Evolutionary conservation across 2,888 invertebrate species (phyloP).

Genomic region (Gibbula magus): DNA sequence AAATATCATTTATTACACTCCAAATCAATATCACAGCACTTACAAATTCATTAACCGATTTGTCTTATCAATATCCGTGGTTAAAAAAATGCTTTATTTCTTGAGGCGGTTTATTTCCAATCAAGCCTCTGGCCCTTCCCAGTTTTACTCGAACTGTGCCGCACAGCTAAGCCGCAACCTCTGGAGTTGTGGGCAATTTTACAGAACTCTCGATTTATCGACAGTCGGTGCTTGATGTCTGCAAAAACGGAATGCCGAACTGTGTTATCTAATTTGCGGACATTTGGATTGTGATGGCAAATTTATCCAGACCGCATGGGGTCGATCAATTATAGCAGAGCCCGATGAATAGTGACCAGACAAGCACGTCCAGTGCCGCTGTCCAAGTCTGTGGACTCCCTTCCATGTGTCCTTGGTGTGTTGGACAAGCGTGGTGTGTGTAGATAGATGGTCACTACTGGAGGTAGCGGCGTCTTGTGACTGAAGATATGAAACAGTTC

Average conservation of each 20-base stretch:
- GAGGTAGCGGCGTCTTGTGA: too few species aligned
- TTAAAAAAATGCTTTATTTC: too few species aligned
- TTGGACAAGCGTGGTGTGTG: too few species aligned
- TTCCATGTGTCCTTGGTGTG: too few species aligned
- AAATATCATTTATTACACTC: too few species aligned
- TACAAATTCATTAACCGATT: too few species aligned
- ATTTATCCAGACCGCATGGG: constrained; percentile 11
- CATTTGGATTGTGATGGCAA: constrained; percentile 6
- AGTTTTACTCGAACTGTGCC: not conserved
- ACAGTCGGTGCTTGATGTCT: constrained; percentile 10
- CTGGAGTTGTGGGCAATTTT: not conserved
- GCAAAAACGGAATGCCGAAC: constrained; percentile 11
- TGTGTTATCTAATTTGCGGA: constrained; percentile 13
- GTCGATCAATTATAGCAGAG: constrained; percentile 5
- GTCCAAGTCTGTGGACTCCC: not conserved
- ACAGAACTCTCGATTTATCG: constrained; percentile 5
- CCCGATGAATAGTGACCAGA: not conserved
- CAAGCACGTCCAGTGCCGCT: not conserved
- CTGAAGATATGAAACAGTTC: not conserved
- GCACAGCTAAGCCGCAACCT: not conserved
- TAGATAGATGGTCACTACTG: too few species aligned
- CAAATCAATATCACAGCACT: too few species aligned
- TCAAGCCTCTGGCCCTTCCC: not conserved
- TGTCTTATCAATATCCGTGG: too few species aligned
- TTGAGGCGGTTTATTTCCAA: too few species aligned